phyloP scores from a whole-genome alignment of 2,797 vertebrate species.

The Psittacula derbiana region DNA sequence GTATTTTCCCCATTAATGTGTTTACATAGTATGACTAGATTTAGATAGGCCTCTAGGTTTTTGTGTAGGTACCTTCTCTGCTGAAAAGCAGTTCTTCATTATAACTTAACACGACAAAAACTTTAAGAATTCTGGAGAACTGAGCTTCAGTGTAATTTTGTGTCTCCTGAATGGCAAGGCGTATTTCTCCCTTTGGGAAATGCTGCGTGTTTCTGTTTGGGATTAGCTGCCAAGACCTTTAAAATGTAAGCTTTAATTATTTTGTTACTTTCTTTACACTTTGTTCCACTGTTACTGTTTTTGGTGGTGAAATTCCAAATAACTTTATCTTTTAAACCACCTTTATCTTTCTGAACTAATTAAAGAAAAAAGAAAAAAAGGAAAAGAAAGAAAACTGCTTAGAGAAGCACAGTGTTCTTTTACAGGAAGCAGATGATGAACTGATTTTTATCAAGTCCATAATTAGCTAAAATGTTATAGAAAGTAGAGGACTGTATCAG shows the following conservation, averaged over 20 bases:
- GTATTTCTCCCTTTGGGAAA: background rate
- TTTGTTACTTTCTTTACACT: slow-evolving; percentile 50
- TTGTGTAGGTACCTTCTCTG: background rate
- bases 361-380: background rate
- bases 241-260: slow-evolving; percentile 2
- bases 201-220: background rate
- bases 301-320: background rate
- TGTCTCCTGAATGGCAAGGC: background rate
- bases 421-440: slow-evolving; percentile 39
- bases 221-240: background rate
- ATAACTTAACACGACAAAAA: background rate
- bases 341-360: slow-evolving; percentile 5
- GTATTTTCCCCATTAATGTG: background rate
- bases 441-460: slow-evolving; percentile 26
- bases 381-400: slow-evolving; percentile 18
- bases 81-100: background rate
- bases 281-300: background rate
- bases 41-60: background rate
- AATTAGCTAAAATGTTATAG: background rate
- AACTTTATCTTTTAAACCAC: slow-evolving; percentile 1
- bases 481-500: background rate
- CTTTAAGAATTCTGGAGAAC: background rate
- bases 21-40: background rate
- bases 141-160: background rate
- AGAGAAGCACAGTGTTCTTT: slow-evolving; percentile 46